Evolutionary conservation across 2,797 vertebrate genomes (phyloP).

Genomic region (Botia almorhae): DNA sequence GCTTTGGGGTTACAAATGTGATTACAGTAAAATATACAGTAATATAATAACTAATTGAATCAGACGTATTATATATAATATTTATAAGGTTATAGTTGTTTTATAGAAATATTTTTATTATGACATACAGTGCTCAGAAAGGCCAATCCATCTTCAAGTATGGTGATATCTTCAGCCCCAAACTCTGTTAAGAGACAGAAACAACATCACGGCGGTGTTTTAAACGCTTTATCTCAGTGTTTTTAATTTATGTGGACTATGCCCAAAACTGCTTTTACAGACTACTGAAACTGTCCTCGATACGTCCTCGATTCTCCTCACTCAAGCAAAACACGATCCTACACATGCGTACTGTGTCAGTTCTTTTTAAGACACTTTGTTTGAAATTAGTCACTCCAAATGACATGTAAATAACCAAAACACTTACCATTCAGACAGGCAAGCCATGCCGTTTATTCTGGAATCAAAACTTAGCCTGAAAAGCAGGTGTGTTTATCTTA

Average conservation of each 20-base stretch:
- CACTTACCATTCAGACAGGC: not conserved
- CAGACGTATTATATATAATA: not conserved
- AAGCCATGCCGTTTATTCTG: not conserved
- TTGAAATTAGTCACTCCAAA: not conserved
- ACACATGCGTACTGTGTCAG: not conserved
- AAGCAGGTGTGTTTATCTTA: constrained; percentile 50
- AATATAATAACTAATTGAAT: not conserved
- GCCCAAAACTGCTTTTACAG: no score
- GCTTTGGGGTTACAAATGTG: no score
- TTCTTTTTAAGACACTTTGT: not conserved
- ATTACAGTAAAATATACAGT: not conserved
- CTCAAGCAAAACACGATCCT: not conserved
- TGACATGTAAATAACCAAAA: not conserved
- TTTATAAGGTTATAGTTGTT: not conserved
- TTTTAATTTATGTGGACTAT: not conserved
- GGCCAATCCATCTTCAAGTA: constrained; percentile 84
- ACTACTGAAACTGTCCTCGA: not conserved
- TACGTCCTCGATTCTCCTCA: no score
- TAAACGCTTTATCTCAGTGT: no score
- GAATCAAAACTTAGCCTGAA: not conserved
- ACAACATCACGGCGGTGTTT: not conserved
- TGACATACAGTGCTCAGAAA: constrained; percentile 89
- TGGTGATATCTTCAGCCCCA: constrained; percentile 89
- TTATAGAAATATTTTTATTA: not conserved
- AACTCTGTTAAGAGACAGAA: constrained; percentile 63